phyloP scores from a whole-genome alignment of 2,797 vertebrate genomes.

The Microctenopoma stevenorrisi region DNA sequence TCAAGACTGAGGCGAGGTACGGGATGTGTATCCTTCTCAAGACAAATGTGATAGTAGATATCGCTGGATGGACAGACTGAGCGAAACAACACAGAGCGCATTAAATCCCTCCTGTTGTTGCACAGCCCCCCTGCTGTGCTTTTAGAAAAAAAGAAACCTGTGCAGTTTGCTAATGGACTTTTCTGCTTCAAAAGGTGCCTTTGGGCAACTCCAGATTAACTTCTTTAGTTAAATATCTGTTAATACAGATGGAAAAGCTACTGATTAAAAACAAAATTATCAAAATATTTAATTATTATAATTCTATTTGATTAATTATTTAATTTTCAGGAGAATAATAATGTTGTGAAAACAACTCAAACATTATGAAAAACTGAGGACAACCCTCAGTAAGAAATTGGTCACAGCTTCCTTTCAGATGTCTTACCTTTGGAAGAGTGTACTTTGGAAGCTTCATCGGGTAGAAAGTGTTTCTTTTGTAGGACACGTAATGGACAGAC shows the following conservation, averaged over 20 bases:
- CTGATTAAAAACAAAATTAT: slow-evolving; percentile 45
- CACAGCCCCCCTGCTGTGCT: slow-evolving; percentile 35
- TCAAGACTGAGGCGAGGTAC: slow-evolving; percentile 26
- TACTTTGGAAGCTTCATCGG: slow-evolving; percentile 96
- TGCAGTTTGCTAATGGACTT: slow-evolving; percentile 27
- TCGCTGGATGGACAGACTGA: slow-evolving; percentile 43
- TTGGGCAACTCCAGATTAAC: slow-evolving; percentile 13
- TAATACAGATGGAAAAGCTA: slow-evolving; percentile 23
- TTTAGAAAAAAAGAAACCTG: slow-evolving; percentile 40
- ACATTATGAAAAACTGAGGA: slow-evolving; percentile 32
- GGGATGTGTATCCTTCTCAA: slow-evolving; percentile 44
- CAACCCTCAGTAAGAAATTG: slow-evolving; percentile 18
- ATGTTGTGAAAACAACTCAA: slow-evolving; percentile 41
- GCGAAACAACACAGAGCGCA: slow-evolving; percentile 29
- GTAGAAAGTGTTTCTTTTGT: slow-evolving; percentile 88
- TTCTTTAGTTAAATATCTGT: slow-evolving; percentile 40
- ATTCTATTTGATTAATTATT: not conserved
- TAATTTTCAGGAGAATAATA: slow-evolving; percentile 45
- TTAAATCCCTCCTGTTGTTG: slow-evolving; percentile 55
- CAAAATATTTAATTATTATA: slow-evolving; percentile 25
- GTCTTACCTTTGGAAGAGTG: slow-evolving; percentile 91
- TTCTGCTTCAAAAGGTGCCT: slow-evolving; percentile 29
- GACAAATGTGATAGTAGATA: slow-evolving; percentile 43
- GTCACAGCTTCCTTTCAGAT: slow-evolving; percentile 15
- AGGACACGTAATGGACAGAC: slow-evolving; percentile 93